Base-by-base conservation (phyloP, 2,113 vertebrate species). In the Rhadina sibilatrix region DNA sequence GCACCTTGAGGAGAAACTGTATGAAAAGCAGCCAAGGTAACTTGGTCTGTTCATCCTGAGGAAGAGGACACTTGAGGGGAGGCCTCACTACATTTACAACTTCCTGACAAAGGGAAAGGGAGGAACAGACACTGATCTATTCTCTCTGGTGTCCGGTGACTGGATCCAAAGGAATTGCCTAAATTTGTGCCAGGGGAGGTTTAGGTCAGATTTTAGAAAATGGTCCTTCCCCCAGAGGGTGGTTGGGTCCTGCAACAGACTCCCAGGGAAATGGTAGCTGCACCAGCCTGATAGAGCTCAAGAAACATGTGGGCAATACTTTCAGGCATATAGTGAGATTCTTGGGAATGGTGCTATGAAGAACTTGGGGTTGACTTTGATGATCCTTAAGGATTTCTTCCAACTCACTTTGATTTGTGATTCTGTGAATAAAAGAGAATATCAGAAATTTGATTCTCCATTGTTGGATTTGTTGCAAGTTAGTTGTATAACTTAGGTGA, bases 11-110 rank as follows among this genome's bases (percentile, higher is more conserved):
- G 11, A 7, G 31, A 60, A 69, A 4, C 4, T 1, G 1, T 19
- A 0, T 23, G 30, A 69, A 5, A 4, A 50, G 15, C 2, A 2
- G 5, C 31, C 30, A 10, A 57, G 20, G 35, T 0, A 3, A 30
- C 24, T 42, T 2, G 20, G 10, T 24, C 31, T 75, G 35, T 31
- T 66, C 25, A 50, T 25, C 15, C 44, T 31, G 16, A 13, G 50
- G 71, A 30, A 66, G 44, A 40, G 40, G 40, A 40, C 40, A 20
- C 25, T 50, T 50, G 42, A 76, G 30, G 31, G 31, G 19, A 75
- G 60, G 49, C 20, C n/a, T 49, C 42, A 57, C 0, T 7, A 15
- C 15, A 20, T 12, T 30, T 35, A 42, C 35, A 76, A 1, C 16
- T 76, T 42, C 44, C 9, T 31, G 1, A 2, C 2, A 5, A 76